These are phyloP conservation scores for Adineta ricciae DNA, from an alignment of 2,888 invertebrate genomes.

Conservation along the genomic window DNA sequence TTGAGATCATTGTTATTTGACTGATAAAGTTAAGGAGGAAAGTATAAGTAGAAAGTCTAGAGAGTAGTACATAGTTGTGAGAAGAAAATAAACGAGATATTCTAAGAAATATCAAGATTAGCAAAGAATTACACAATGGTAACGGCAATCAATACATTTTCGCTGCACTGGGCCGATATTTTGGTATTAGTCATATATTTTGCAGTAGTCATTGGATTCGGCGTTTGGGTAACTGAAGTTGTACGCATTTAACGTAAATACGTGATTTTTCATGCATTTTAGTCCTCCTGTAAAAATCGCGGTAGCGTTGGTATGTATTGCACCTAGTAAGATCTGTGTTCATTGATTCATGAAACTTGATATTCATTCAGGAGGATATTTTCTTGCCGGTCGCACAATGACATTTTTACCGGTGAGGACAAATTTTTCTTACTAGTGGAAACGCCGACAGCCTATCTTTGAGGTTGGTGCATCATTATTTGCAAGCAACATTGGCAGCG, in stretches of 20 bases:
- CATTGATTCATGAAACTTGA: not conserved
- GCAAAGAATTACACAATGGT: too few relatives aligned
- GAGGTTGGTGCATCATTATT: conserved; percentile 53
- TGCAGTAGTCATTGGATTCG: conserved; percentile 22
- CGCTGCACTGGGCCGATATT: conserved; percentile 13
- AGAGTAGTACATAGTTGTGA: too few relatives aligned
- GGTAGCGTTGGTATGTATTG: conserved; percentile 39
- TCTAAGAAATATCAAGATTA: too few relatives aligned
- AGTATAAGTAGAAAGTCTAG: too few relatives aligned
- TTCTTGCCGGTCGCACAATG: conserved; percentile 53
- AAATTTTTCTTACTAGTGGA: too few relatives aligned
- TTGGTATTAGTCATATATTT: conserved; percentile 19
- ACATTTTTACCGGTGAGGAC: conserved; percentile 51
- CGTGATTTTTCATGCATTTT: not conserved
- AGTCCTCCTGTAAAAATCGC: conserved; percentile 47
- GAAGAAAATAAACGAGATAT: too few relatives aligned
- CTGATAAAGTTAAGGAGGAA: too few relatives aligned
- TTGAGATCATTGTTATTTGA: too few relatives aligned
- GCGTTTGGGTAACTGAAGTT: conserved; percentile 16
- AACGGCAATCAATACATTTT: not conserved
- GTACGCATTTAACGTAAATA: too few relatives aligned
- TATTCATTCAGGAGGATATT: conserved; percentile 45
- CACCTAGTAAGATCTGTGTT: not conserved
- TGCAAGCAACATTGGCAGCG: conserved; percentile 52
- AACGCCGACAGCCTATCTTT: not conserved